Evolutionary conservation across 2,113 vertebrate genomes (phyloP).

Genomic region (Neolamprologus hecqui): DNA sequence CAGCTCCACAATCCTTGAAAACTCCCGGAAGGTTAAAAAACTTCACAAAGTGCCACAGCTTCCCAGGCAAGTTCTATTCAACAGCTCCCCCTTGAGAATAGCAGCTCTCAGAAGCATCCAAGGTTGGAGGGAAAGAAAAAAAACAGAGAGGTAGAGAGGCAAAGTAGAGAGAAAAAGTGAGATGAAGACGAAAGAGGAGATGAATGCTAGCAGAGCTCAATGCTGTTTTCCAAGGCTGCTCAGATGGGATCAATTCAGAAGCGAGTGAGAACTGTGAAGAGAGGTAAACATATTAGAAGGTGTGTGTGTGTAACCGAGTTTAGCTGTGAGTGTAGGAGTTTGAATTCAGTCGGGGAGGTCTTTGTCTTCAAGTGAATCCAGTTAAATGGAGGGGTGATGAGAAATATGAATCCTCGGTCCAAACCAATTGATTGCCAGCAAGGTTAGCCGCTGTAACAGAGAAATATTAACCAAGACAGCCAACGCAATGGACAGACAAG

Average conservation of each 20-base stretch:
- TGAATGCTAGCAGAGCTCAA: constrained; percentile 30
- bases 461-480: not conserved
- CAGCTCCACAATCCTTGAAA: constrained; percentile 38
- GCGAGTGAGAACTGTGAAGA: constrained; percentile 4
- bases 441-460: not conserved
- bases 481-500: not conserved
- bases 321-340: not conserved
- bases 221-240: constrained; percentile 53
- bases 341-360: constrained; percentile 2
- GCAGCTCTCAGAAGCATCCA: constrained; percentile 15
- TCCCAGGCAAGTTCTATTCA: constrained; percentile 9
- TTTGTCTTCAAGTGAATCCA: constrained; percentile 23
- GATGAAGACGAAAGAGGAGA: not conserved
- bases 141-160: not conserved
- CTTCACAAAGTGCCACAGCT: not conserved
- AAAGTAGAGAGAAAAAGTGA: not conserved
- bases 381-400: constrained; percentile 5
- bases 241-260: constrained; percentile 44
- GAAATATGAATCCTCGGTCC: not conserved
- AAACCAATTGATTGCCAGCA: not conserved
- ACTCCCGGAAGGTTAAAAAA: constrained; percentile 26
- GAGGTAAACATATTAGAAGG: constrained; percentile 19
- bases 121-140: constrained; percentile 14
- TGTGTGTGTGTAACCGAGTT: not conserved
- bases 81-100: constrained; percentile 2